Percentiles rank a stretch among this genome's conserved stretches.
phyloP scores from a whole-genome alignment of 2,888 invertebrate genomes.

The Clivina fossor region DNA sequence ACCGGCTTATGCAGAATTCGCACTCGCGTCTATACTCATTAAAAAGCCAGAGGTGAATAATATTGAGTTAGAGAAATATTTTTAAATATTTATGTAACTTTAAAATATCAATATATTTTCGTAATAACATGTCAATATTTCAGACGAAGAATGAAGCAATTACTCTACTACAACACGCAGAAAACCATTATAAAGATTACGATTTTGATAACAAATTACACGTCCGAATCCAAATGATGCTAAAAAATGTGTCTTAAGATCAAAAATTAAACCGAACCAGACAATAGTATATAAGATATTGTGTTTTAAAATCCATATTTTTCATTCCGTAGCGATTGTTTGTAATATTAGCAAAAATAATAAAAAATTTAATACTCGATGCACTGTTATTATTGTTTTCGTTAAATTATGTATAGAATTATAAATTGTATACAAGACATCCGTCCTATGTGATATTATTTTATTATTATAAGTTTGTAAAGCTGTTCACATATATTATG shows the following conservation, averaged over 20 bases:
- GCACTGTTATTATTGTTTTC: constrained; percentile 15
- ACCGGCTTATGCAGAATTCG: constrained; percentile 66
- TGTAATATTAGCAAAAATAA: too few relatives aligned
- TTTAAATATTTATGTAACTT: not conserved
- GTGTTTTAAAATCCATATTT: too few relatives aligned
- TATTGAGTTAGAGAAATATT: not conserved
- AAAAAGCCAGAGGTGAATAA: constrained; percentile 51
- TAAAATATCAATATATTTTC: constrained; percentile 13
- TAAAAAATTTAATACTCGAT: constrained; percentile 11
- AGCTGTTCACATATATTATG: too few relatives aligned
- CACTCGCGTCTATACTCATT: constrained; percentile 59
- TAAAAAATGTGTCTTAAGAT: constrained; percentile 49
- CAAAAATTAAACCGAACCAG: constrained; percentile 21
- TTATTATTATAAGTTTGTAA: too few relatives aligned
- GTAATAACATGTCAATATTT: constrained; percentile 41
- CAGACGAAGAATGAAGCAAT: constrained; percentile 60
- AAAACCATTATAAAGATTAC: constrained; percentile 62
- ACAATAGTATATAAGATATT: too few relatives aligned
- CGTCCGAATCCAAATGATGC: constrained; percentile 62
- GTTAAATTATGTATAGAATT: not conserved
- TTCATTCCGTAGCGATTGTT: too few relatives aligned
- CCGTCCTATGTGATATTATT: constrained; percentile 16
- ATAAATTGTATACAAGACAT: constrained; percentile 8
- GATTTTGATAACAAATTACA: constrained; percentile 68
- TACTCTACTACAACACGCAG: constrained; percentile 54